Conservation (phyloP, 1,140 invertebrate species). For the Pentalonia nigronervosa region DNA sequence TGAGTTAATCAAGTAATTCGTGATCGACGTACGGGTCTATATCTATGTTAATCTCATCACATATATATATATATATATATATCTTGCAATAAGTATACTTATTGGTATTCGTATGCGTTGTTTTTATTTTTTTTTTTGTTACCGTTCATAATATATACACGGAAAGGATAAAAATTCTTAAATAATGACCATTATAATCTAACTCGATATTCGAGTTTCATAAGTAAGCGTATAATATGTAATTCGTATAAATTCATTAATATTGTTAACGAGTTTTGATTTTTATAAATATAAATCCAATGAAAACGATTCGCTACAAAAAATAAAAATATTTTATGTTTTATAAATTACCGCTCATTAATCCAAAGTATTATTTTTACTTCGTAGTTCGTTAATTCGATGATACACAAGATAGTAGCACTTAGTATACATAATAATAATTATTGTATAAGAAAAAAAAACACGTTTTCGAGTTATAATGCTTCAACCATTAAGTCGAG, state of each 20-base stretch:
- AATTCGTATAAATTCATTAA: background rate
- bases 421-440: background rate
- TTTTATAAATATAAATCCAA: background rate
- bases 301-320: background rate
- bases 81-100: background rate
- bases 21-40: background rate
- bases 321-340: background rate
- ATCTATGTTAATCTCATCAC: background rate
- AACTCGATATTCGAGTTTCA: constrained; percentile 5
- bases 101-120: background rate
- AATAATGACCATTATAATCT: constrained; percentile 3
- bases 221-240: background rate
- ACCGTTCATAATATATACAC: background rate
- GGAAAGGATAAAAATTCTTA: background rate
- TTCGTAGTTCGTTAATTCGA: background rate
- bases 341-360: constrained; percentile 1
- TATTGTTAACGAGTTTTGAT: background rate
- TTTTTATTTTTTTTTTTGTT: background rate
- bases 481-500: background rate
- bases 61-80: too few relatives aligned
- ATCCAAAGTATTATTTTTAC: constrained; percentile 12
- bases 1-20: background rate
- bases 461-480: background rate
- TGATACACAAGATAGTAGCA: background rate
- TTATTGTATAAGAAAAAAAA: background rate